Percentiles rank a stretch among this genome's conserved stretches.
Evolutionary conservation across 2,797 vertebrate species (phyloP).

Genomic region (Sciurus carolinensis): DNA sequence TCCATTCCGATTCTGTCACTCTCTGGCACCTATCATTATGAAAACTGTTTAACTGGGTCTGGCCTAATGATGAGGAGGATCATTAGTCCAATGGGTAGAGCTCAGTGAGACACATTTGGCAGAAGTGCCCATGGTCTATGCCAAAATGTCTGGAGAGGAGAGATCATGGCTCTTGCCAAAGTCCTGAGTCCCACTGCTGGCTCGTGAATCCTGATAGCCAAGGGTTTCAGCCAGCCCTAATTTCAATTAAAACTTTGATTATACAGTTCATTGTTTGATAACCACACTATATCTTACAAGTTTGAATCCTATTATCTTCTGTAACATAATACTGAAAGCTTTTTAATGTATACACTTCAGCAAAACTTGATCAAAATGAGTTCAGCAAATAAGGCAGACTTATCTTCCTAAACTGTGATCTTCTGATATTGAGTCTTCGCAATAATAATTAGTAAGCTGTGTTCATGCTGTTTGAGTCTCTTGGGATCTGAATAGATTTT

Average conservation of each 20-base stretch:
- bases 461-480: not conserved
- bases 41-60: constrained; percentile 77
- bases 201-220: constrained; percentile 83
- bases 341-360: constrained; percentile 54
- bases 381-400: not conserved
- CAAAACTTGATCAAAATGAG: constrained; percentile 65
- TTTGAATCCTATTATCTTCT: constrained; percentile 66
- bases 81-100: constrained; percentile 80
- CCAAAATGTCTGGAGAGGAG: constrained; percentile 79
- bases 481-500: constrained; percentile 20
- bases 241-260: constrained; percentile 84
- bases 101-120: constrained; percentile 60
- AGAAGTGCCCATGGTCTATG: constrained; percentile 75
- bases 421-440: not conserved
- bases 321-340: constrained; percentile 19
- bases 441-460: constrained; percentile 50
- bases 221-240: constrained; percentile 75
- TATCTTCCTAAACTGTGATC: not conserved
- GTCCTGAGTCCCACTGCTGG: constrained; percentile 73
- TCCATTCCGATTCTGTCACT: constrained; percentile 79
- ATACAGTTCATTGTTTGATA: constrained; percentile 72
- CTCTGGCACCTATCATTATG: constrained; percentile 79
- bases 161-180: constrained; percentile 81
- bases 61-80: constrained; percentile 63
- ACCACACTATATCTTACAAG: constrained; percentile 59